Base-by-base conservation (phyloP, 2,797 vertebrate species). In the Antrozous pallidus region DNA sequence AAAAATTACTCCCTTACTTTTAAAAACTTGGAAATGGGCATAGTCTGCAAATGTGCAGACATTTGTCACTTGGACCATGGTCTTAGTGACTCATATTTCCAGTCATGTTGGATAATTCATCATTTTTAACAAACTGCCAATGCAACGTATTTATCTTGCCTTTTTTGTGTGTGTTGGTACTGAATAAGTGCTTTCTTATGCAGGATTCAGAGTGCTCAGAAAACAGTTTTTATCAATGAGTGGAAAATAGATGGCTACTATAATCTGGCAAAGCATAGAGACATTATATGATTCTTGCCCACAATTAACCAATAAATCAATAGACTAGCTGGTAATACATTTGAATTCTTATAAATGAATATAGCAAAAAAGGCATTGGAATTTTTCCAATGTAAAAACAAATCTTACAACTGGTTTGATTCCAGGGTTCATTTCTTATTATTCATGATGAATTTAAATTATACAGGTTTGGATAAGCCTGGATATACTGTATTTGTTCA, bases 1-100 rank as follows among this genome's bases (percentile, higher is more conserved):
- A 92, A 90, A 94, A 94, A 90, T 70, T 70, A 94, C 70, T 96
- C 80, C 31, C 16, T 96, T 93, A 20, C 94, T 95, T 92, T 96
- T 69, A 69, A 92, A 96, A 95, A 80, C 38, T 71, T 95, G 67
- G 58, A 95, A 93, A 90, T 95, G 81, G 84, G 63, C 88, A 85
- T 42, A 88, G 88, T 95, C 92, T 85, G 69, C 33, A 95, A 81
- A 79, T 93, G 58, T 94, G 40, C 36, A 95, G 94, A 93, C 85
- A 87, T 51, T 95, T 93, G 91, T 95, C 97, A 90, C 84, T 89
- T 90, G 91, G 91, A 74, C 33, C 47, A 3, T 79, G 73, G 45
- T 93, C 71, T 86, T 79, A 90, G 61, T 94, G 91, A 90, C 81
- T 96, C 91, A 89, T 82, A 75, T 83, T 95, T 95, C 54, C 67